Percentiles rank a stretch among this genome's conserved stretches.
phyloP scores from a whole-genome alignment of 1,140 invertebrate species.

The Brachionus angularis region DNA sequence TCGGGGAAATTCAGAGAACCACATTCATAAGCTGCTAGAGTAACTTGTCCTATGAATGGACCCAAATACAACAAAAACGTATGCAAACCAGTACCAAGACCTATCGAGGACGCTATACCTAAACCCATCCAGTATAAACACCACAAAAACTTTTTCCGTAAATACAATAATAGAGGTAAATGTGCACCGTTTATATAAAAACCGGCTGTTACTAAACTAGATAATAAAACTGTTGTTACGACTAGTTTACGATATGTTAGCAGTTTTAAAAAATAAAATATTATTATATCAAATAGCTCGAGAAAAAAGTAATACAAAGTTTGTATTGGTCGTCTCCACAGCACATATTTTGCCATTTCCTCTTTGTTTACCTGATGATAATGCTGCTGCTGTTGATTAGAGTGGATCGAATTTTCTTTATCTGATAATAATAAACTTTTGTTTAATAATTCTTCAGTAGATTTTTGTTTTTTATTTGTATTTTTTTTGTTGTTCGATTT shows the following conservation, averaged over 20 bases:
- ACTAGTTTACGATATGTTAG: slow-evolving; percentile 54
- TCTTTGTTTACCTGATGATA: too few relatives aligned
- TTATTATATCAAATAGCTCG: slow-evolving; percentile 67
- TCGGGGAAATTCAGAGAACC: slow-evolving; percentile 86
- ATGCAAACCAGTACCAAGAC: slow-evolving; percentile 92
- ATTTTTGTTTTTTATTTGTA: too few relatives aligned
- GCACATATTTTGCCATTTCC: slow-evolving; percentile 66
- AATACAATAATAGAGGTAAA: slow-evolving; percentile 59
- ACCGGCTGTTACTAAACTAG: slow-evolving; percentile 56
- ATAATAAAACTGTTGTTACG: slow-evolving; percentile 51
- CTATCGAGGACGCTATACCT: slow-evolving; percentile 91
- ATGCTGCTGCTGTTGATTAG: too few relatives aligned
- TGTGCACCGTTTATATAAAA: slow-evolving; percentile 63
- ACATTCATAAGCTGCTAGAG: slow-evolving; percentile 95
- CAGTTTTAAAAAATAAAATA: slow-evolving; percentile 53
- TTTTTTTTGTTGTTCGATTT: too few relatives aligned
- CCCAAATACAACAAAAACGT: slow-evolving; percentile 88
- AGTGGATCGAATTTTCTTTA: too few relatives aligned
- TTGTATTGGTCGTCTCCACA: slow-evolving; percentile 78
- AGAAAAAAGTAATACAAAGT: slow-evolving; percentile 77
- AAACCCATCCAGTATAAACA: slow-evolving; percentile 88
- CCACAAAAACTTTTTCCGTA: slow-evolving; percentile 65
- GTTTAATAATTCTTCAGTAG: too few relatives aligned
- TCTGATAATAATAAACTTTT: too few relatives aligned
- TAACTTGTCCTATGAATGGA: slow-evolving; percentile 72